Evolutionary conservation across 1,140 invertebrate species (phyloP).

Genomic region (Chrysopa pallens): DNA sequence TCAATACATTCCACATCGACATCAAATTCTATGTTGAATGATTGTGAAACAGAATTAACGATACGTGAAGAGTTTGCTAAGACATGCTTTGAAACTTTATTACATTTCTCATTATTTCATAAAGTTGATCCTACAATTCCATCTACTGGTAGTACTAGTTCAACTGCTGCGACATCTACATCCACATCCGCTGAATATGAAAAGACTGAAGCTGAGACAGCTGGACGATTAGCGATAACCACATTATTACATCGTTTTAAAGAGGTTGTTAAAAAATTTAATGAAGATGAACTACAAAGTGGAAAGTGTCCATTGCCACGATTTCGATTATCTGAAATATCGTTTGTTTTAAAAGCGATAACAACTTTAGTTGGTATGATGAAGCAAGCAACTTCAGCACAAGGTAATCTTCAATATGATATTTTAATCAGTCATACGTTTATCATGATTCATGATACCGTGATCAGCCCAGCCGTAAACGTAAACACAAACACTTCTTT

Average conservation of each 20-base stretch:
- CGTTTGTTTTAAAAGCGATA: conserved; percentile 90
- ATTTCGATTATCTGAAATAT: conserved; percentile 86
- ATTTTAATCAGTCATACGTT: too few relatives aligned
- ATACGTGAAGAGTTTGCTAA: conserved; percentile 89
- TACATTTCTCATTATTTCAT: conserved; percentile 78
- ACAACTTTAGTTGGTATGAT: conserved; percentile 80
- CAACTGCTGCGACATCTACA: background rate
- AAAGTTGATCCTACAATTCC: conserved; percentile 30
- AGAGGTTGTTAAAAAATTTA: conserved; percentile 78
- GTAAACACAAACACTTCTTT: too few relatives aligned
- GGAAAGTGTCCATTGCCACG: conserved; percentile 82
- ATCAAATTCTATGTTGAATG: conserved; percentile 21
- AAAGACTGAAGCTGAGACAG: conserved; percentile 37
- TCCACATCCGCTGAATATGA: too few relatives aligned
- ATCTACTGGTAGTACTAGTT: conserved; percentile 7
- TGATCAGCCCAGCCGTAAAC: too few relatives aligned
- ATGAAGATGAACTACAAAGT: conserved; percentile 71
- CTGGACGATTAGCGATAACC: conserved; percentile 74
- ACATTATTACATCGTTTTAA: conserved; percentile 82
- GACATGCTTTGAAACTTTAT: conserved; percentile 86
- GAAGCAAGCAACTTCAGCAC: conserved; percentile 74
- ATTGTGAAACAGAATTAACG: conserved; percentile 67
- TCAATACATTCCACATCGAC: conserved; percentile 81
- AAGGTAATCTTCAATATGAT: conserved; percentile 36
- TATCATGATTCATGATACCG: too few relatives aligned